Evolutionary conservation across 1,140 invertebrate genomes (phyloP), one percentile per base, ranked within the genome.

Genomic region (Pseudachorutes palmiensis): DNA sequence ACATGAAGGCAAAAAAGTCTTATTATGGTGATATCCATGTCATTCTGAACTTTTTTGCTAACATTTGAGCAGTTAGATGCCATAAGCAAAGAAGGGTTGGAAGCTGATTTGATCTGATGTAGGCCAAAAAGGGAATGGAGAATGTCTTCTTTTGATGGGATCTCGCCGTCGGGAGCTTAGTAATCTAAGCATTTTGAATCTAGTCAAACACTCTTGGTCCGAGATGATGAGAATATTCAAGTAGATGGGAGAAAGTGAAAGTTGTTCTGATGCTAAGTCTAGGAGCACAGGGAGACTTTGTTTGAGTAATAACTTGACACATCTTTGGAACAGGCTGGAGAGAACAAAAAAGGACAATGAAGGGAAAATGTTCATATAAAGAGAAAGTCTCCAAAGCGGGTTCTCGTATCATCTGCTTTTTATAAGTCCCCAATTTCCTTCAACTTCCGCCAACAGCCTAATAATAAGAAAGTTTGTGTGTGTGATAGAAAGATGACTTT

Each of bases 241-340:
- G 36, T 45, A 19, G 36, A 19, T 45, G 36, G 36, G 36, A 45
- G 9, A 45, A 45, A 19, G 36, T 9, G 9, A 45, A 45, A 12
- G 36, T 45, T 19, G 9, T 45, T 9, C 9, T 12, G 36, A 45
- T 45, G 36, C 9, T 19, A 19, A 45, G 19, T 9, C 9, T 12
- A 45, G 36, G 36, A 19, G 9, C 19, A 19, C 9, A 45, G 19
- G 19, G 36, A 19, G 36, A 45, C 36, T 12, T 45, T 45, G 36
- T 45, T 45, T 45, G 36, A 45, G 36, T 45, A 45, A 45, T 45
- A 45, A 45, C 19, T 45, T 45, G 36, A 45, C 36, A 45, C 36
- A 19, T 45, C 36, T 19, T 45, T n/a, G n/a, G 36, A 45, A 45
- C 9, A 19, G 19, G 36, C 36, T 45, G 36, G 36, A 45, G 36